Base-by-base conservation (phyloP, 2,113 vertebrate genomes). In the Gavia stellata region DNA sequence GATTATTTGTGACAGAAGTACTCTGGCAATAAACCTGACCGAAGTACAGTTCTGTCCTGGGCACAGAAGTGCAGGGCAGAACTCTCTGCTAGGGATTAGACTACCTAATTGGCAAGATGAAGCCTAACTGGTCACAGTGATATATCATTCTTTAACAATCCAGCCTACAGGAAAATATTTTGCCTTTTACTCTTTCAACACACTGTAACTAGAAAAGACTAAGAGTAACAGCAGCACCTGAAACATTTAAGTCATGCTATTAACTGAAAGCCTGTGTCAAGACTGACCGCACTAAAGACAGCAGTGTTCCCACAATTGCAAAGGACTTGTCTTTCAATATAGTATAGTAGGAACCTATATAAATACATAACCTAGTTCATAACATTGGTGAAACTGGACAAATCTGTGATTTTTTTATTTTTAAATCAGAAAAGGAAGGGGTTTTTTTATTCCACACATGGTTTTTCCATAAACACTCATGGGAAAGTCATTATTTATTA, bases 381-480 rank as follows among this genome's bases (percentile, higher is more conserved):
- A 40, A 33, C 3, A 23, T 24, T 3, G 90, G 11, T 44, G 6
- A 34, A 81, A 92, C 25, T 1, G 7, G 5, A 65, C 26, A 34
- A 16, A 67, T 15, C 2, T 14, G 9, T 5, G 14, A 3, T 2
- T 45, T 19, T 17, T 31, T 25, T 21, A 6, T 40, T 58, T 62
- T 47, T 21, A 23, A 15, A 47, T n/a, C 17, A 53, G 34, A 14
- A 70, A 50, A 40, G 3, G 5, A 68, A 62, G 3, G 10, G 3
- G n/a, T n/a, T 3, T 8, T 2, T 29, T 58, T 33, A 33, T 72
- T 29, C 38, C 8, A 61, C 13, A 25, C 2, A 14, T 9, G 18
- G 1, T 5, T 50, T 40, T 50, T 49, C 1, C 1, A 0, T 8
- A 72, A 61, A 11, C 23, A 66, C 9, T 66, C 3, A 29, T 1